Base-by-base conservation (phyloP, 2,888 invertebrate genomes). In the Pocota personata region DNA sequence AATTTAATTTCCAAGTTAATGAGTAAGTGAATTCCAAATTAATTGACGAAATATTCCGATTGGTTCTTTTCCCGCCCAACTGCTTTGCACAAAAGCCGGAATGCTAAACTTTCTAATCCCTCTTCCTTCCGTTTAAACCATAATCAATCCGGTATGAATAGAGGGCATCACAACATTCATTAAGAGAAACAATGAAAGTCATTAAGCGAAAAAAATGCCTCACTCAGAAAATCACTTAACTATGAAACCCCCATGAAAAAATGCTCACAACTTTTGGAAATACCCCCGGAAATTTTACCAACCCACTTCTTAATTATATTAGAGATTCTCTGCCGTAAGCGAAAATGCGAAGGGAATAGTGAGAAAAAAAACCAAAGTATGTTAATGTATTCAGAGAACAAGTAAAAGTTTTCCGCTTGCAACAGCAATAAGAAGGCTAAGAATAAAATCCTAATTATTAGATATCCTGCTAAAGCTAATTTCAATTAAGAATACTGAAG, bases 371-470 rank as follows among this genome's bases (percentile, higher is more conserved):
- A 30, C 27, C 30, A 43, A 75, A 52, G 60, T 69, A 60, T 46
- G 60, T 66, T 67, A 58, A 71, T 78, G 71, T 71, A 57, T 71
- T 78, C 57, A 46, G 35, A 43, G 21, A 71, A 48, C 55, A 82
- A 67, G 37, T 21, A 40, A 82, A 80, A 76, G 37, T 82, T 76
- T 82, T 55, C 48, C 57, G 75, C 72, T 57, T 58, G 19, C 46
- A 24, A 24, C 35, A 55, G 19, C 62, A 71, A 55, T 64, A 72
- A 55, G 24, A 69, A 50, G 16, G n/a, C 55, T 32, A 64, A 30
- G 62, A 76, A 76, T 75, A 50, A 69, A 64, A 76, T 76, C 76
- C 48, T 69, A 82, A 82, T 82, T 64, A 82, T 71, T 58, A 48
- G 46, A 71, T 57, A 76, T 55, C 64, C 69, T 48, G 76, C 58